Percentiles rank a stretch among this genome's conserved stretches.
Conservation (phyloP, 2,113 vertebrate genomes). For the Cheirogaleus medius region DNA sequence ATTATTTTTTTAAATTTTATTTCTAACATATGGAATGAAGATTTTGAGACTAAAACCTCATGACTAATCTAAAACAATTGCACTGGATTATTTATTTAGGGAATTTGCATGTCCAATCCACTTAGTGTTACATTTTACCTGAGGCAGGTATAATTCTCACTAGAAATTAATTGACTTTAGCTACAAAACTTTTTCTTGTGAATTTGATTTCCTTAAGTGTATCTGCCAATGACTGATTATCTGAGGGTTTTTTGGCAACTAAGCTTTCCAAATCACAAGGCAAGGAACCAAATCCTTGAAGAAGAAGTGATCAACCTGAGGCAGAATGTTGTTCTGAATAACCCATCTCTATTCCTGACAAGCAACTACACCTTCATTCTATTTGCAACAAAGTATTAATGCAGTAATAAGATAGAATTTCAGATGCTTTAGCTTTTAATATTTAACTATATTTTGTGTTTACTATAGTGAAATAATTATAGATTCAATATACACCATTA, state of each 20-base stretch:
- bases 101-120: slow-evolving; percentile 34
- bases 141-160: background rate
- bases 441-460: slow-evolving; percentile 10
- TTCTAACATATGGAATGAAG: background rate
- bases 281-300: background rate
- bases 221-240: slow-evolving; percentile 42
- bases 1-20: background rate
- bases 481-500: background rate
- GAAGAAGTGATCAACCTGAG: background rate
- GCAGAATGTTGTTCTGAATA: slow-evolving; percentile 10
- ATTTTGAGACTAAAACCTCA: background rate
- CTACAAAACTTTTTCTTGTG: slow-evolving; percentile 41
- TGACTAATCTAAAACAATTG: slow-evolving; percentile 51
- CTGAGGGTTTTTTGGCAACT: background rate
- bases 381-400: background rate
- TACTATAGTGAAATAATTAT: slow-evolving; percentile 13
- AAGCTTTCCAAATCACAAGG: background rate
- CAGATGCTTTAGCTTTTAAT: background rate
- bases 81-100: slow-evolving; percentile 36
- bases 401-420: slow-evolving; percentile 26
- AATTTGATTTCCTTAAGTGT: background rate
- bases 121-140: slow-evolving; percentile 58
- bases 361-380: background rate
- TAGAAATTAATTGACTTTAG: slow-evolving; percentile 58
- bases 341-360: background rate